phyloP scores from a whole-genome alignment of 37 sponge, comb jelly and placozoan species.

The Theonella swinhoei region DNA sequence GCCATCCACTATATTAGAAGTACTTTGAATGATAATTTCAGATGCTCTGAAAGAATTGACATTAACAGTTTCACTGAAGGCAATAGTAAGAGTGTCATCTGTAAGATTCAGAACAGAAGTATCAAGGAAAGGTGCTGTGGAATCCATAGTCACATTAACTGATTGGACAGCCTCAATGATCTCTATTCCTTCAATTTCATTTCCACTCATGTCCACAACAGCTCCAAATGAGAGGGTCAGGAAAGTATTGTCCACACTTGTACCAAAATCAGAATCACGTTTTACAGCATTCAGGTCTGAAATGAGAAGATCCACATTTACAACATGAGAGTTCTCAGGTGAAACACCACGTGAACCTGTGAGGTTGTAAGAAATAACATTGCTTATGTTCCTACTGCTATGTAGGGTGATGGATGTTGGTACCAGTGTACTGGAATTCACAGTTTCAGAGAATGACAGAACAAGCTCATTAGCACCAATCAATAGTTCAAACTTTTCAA shows the following conservation, averaged over 20 bases:
- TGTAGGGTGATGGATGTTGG: constrained; percentile 60
- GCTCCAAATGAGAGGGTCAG: constrained; percentile 46
- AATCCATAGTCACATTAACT: constrained; percentile 50
- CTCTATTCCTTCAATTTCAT: constrained; percentile 21
- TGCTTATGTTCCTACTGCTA: constrained; percentile 55
- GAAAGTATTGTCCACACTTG: constrained; percentile 71
- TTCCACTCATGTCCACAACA: constrained; percentile 79
- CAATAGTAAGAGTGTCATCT: constrained; percentile 53
- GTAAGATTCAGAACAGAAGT: constrained; percentile 69
- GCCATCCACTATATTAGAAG: background rate
- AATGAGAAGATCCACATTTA: constrained; percentile 55
- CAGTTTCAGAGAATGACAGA: constrained; percentile 81
- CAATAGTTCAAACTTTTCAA: constrained; percentile 63
- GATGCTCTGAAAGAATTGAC: constrained; percentile 28
- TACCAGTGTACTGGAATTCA: constrained; percentile 55
- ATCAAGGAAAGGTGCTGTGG: constrained; percentile 52
- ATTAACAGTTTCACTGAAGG: constrained; percentile 84
- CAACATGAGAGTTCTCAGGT: constrained; percentile 24
- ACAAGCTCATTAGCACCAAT: constrained; percentile 51
- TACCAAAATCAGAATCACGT: constrained; percentile 51
- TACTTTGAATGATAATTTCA: constrained; percentile 68
- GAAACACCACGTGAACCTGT: constrained; percentile 38
- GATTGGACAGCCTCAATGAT: constrained; percentile 41
- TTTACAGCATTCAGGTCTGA: constrained; percentile 81
- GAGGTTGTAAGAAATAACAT: constrained; percentile 36